Evolutionary conservation across 2,797 vertebrate genomes (phyloP).

Genomic region (Cottoperca gobio): DNA sequence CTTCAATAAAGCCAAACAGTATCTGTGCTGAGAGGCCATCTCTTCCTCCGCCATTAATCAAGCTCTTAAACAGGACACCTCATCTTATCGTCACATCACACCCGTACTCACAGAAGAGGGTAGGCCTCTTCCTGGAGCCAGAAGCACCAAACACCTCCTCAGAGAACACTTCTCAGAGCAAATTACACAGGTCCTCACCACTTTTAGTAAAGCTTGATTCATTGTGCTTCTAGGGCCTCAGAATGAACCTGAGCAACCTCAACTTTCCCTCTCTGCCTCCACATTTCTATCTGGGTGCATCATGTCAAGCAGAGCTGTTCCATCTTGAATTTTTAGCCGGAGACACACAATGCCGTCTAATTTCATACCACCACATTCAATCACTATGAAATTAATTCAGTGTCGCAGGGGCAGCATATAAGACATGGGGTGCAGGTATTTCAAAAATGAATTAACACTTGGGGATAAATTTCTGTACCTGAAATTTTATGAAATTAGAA

Average conservation of each 20-base stretch:
- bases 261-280: slow-evolving; percentile 72
- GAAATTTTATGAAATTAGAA: slow-evolving; percentile 81
- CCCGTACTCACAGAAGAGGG: slow-evolving; percentile 63
- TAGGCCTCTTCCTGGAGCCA: slow-evolving; percentile 69
- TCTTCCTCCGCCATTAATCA: slow-evolving; percentile 82
- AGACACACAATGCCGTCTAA: slow-evolving; percentile 84
- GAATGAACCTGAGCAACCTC: slow-evolving; percentile 74
- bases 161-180: slow-evolving; percentile 79
- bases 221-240: slow-evolving; percentile 72
- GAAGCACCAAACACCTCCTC: slow-evolving; percentile 70
- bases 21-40: slow-evolving; percentile 75
- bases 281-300: slow-evolving; percentile 73
- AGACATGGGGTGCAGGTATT: slow-evolving; percentile 74
- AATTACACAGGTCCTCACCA: slow-evolving; percentile 75
- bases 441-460: slow-evolving; percentile 79
- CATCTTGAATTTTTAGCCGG: slow-evolving; percentile 83
- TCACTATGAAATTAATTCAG: slow-evolving; percentile 77
- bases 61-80: slow-evolving; percentile 81
- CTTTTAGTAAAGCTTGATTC: slow-evolving; percentile 80
- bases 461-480: slow-evolving; percentile 70
- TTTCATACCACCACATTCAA: slow-evolving; percentile 81
- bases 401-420: slow-evolving; percentile 78
- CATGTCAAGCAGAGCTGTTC: slow-evolving; percentile 79
- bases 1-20: slow-evolving; percentile 79
- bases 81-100: slow-evolving; percentile 80